Percentiles rank a stretch among this genome's conserved stretches.
Evolutionary conservation across 2,888 invertebrate species (phyloP).

Genomic region (Tenthredo scrophulariae): DNA sequence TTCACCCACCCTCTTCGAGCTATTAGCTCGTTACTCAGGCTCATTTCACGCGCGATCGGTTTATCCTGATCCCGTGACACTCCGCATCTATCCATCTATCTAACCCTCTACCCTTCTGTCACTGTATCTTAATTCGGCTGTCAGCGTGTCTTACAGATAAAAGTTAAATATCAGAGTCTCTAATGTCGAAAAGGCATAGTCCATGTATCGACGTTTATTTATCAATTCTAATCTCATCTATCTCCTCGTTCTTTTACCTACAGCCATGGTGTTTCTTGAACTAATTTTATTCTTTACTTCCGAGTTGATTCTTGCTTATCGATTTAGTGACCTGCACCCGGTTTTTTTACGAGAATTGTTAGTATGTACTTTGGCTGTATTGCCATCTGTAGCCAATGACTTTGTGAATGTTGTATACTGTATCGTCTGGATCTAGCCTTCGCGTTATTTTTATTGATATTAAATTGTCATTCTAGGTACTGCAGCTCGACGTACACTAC

Average conservation of each 20-base stretch:
- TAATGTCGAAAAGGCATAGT: too few relatives aligned
- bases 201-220: too few relatives aligned
- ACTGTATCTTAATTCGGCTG: neutral
- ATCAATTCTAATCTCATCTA: neutral
- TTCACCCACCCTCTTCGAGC: conserved; percentile 3
- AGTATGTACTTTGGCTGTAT: conserved; percentile 12
- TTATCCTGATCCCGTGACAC: conserved; percentile 50
- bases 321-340: neutral
- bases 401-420: neutral
- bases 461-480: neutral
- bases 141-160: neutral
- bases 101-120: neutral
- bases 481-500: neutral
- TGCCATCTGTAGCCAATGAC: conserved; percentile 32
- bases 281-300: conserved; percentile 8
- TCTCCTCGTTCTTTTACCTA: neutral
- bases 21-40: conserved; percentile 54
- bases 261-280: neutral
- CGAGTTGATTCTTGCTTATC: conserved; percentile 21
- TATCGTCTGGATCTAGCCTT: neutral
- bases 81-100: neutral
- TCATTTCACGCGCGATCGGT: conserved; percentile 54
- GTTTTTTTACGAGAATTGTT: conserved; percentile 6
- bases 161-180: neutral
- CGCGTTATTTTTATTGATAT: neutral